A percentile compares a stretch with the other conserved stretches of the same genome.
Evolutionary conservation across 2,113 vertebrate genomes (phyloP).

Genomic region (Python bivittatus): DNA sequence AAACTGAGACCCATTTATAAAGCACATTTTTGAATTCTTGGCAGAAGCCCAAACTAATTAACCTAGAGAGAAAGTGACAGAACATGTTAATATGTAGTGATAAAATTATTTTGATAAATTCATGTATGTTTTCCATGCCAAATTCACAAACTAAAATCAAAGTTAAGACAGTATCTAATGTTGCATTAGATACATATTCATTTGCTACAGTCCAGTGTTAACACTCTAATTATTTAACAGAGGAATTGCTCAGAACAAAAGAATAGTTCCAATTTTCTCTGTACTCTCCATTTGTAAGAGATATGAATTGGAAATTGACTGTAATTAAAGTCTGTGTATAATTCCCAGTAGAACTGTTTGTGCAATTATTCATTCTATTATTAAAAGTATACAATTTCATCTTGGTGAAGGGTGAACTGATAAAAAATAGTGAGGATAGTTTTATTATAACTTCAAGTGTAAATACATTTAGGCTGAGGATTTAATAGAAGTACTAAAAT

Average conservation of each 20-base stretch:
- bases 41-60: not conserved
- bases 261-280: conserved; percentile 7
- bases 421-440: not conserved
- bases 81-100: not conserved
- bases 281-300: conserved; percentile 6
- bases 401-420: not conserved
- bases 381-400: conserved; percentile 23
- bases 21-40: not conserved
- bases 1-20: not conserved
- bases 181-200: not conserved
- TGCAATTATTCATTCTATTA: conserved; percentile 15
- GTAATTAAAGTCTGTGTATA: conserved; percentile 25
- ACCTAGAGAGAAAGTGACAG: not conserved
- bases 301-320: conserved; percentile 12
- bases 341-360: conserved; percentile 1
- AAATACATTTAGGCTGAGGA: not conserved
- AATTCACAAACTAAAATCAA: conserved; percentile 2
- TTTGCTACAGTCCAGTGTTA: not conserved
- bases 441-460: not conserved
- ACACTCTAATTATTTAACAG: conserved; percentile 8
- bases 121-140: not conserved
- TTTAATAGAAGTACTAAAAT: not conserved
- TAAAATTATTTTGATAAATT: conserved; percentile 1
- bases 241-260: not conserved
- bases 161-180: not conserved